Conservation (phyloP, 2,113 vertebrate species). For the Sceloporus undulatus region DNA sequence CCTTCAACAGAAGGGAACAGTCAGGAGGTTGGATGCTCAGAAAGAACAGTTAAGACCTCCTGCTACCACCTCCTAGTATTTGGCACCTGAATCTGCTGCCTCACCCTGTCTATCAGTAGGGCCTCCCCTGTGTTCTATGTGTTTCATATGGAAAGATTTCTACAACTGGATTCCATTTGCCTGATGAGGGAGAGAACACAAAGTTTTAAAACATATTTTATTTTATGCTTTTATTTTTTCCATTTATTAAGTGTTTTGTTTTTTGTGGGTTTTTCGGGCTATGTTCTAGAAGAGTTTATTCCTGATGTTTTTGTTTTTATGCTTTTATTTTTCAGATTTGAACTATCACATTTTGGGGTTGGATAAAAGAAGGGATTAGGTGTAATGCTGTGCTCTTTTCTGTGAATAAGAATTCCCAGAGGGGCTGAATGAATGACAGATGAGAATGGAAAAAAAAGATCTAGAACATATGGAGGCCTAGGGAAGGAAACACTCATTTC, state of each 20-base stretch:
- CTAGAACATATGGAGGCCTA: background rate
- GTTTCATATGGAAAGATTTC: background rate
- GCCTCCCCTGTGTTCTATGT: background rate
- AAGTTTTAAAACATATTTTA: background rate
- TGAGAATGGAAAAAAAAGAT: constrained; percentile 32
- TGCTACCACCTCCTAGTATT: no score
- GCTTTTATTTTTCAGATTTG: background rate
- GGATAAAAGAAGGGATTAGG: constrained; percentile 48
- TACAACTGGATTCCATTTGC: background rate
- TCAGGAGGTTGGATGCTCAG: no score
- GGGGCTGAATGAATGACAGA: constrained; percentile 34
- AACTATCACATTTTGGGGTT: constrained; percentile 14
- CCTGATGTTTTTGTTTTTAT: background rate
- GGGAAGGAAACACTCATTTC: constrained; percentile 14
- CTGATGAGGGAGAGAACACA: background rate
- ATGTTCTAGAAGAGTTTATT: no score
- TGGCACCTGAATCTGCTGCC: no score
- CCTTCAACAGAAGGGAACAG: no score
- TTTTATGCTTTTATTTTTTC: no score
- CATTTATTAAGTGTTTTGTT: no score
- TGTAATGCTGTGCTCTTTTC: constrained; percentile 33
- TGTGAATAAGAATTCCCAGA: constrained; percentile 53
- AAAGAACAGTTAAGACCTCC: no score
- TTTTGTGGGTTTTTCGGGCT: no score
- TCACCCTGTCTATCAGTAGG: no score